These are phyloP conservation scores for Amphiprion ocellaris DNA, from an alignment of 2,113 vertebrate genomes.

Conservation along the genomic window DNA sequence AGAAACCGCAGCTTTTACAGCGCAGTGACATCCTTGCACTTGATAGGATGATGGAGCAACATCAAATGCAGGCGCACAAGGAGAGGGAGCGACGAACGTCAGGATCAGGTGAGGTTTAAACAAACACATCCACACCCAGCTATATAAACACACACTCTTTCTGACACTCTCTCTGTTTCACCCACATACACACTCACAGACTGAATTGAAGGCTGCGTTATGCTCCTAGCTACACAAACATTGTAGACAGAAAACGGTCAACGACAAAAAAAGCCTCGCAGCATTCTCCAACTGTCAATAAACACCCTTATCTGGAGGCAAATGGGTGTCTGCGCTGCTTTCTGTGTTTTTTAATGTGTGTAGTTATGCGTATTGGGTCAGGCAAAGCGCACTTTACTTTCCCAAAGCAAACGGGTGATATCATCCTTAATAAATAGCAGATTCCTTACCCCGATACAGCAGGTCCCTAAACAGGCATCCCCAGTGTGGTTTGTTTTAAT, in stretches of 20 bases:
- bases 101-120: conserved; percentile 83
- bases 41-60: conserved; percentile 95
- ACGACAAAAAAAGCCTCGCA: conserved; percentile 6
- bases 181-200: conserved; percentile 8
- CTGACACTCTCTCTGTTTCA: neutral
- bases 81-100: conserved; percentile 94
- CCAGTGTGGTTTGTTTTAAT: conserved; percentile 55
- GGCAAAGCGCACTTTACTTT: conserved; percentile 30
- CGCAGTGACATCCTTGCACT: conserved; percentile 44
- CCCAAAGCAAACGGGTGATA: conserved; percentile 53
- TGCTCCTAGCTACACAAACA: conserved; percentile 41
- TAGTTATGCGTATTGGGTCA: conserved; percentile 34
- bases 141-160: conserved; percentile 36
- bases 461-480: conserved; percentile 39
- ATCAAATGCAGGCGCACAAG: conserved; percentile 90
- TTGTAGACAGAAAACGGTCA: conserved; percentile 12
- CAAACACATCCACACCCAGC: conserved; percentile 56
- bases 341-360: conserved; percentile 4
- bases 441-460: conserved; percentile 31
- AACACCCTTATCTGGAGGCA: neutral
- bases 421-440: conserved; percentile 39
- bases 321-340: conserved; percentile 45
- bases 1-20: neutral
- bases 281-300: conserved; percentile 11
- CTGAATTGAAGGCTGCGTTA: conserved; percentile 3